Evolutionary conservation across 1,140 invertebrate species (phyloP).

Genomic region (Drosophila elegans): DNA sequence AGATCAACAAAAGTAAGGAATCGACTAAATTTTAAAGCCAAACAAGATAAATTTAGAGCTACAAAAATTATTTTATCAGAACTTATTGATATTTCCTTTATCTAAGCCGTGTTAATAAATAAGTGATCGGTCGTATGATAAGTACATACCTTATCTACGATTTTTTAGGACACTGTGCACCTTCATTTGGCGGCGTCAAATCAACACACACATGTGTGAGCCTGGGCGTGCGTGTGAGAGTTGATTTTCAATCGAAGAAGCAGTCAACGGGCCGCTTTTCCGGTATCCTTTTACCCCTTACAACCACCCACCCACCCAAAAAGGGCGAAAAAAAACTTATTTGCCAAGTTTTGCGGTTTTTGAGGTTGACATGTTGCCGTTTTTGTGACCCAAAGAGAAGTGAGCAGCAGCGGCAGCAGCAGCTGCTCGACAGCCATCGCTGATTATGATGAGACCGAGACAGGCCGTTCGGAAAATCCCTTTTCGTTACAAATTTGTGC

Average conservation of each 20-base stretch:
- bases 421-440: slow-evolving; percentile 66
- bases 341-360: slow-evolving; percentile 82
- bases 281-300: slow-evolving; percentile 27
- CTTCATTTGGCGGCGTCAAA: slow-evolving; percentile 66
- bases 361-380: slow-evolving; percentile 81
- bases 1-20: too few species aligned
- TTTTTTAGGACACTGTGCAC: slow-evolving; percentile 60
- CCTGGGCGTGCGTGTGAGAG: slow-evolving; percentile 46
- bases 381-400: slow-evolving; percentile 80
- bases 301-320: slow-evolving; percentile 8
- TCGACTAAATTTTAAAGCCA: too few species aligned
- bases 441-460: slow-evolving; percentile 74
- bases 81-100: too few species aligned
- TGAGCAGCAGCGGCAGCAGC: slow-evolving; percentile 44
- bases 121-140: too few species aligned
- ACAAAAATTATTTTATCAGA: too few species aligned
- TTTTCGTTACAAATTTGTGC: slow-evolving; percentile 67
- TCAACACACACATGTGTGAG: slow-evolving; percentile 52
- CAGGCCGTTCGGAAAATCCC: slow-evolving; percentile 28
- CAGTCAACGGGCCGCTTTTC: slow-evolving; percentile 44
- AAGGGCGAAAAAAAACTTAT: slow-evolving; percentile 51
- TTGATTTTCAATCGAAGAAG: slow-evolving; percentile 79
- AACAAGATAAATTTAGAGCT: too few species aligned
- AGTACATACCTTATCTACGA: too few species aligned
- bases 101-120: too few species aligned